A percentile compares a stretch with the other conserved stretches of the same genome.
Evolutionary conservation across 2,888 invertebrate species (phyloP).

Genomic region (Amphimallon solstitiale): DNA sequence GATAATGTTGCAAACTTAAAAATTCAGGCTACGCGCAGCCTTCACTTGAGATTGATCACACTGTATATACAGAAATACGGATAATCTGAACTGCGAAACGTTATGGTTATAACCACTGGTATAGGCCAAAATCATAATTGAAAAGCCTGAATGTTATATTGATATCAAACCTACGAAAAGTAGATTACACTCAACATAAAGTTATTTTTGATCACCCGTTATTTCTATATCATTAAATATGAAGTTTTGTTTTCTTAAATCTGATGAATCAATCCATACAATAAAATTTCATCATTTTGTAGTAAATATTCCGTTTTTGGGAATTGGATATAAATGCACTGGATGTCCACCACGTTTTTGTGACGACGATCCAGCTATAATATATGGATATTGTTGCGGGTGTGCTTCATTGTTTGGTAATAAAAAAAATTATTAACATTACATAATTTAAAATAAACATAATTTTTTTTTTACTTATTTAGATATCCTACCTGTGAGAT

Average conservation of each 20-base stretch:
- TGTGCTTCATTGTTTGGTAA: constrained; percentile 69
- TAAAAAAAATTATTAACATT: not conserved
- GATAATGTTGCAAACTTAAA: too few relatives aligned
- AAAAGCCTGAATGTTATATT: too few relatives aligned
- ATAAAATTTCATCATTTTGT: constrained; percentile 39
- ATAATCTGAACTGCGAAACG: too few relatives aligned
- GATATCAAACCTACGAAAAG: too few relatives aligned
- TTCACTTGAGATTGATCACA: too few relatives aligned
- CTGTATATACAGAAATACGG: too few relatives aligned
- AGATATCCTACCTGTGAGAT: constrained; percentile 69
- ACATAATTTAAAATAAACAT: constrained; percentile 19
- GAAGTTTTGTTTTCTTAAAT: not conserved
- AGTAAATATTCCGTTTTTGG: constrained; percentile 68
- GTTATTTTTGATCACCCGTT: too few relatives aligned
- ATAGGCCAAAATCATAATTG: too few relatives aligned
- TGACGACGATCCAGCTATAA: constrained; percentile 70
- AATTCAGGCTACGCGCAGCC: too few relatives aligned
- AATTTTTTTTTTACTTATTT: constrained; percentile 41
- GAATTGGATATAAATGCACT: constrained; percentile 66
- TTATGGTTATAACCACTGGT: too few relatives aligned
- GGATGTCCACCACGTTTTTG: constrained; percentile 69
- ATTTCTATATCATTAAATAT: not conserved
- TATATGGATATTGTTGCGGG: constrained; percentile 74
- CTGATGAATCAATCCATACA: not conserved
- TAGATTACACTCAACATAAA: too few relatives aligned